phyloP scores from a whole-genome alignment of 2,113 vertebrate species.

The Charadrius vociferus region DNA sequence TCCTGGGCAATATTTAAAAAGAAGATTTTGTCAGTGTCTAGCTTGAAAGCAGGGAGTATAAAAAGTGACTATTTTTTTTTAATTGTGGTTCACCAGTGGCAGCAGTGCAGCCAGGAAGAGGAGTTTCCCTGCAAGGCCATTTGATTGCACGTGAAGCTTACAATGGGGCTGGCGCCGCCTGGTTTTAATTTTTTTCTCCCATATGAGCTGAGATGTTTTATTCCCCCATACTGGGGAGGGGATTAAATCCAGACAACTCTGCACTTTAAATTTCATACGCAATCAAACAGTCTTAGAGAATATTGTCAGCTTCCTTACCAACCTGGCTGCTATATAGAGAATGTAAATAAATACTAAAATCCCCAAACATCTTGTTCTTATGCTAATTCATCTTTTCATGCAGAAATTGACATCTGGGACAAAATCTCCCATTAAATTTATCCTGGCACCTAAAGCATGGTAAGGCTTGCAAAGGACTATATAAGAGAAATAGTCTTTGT shows the following conservation, averaged over 20 bases:
- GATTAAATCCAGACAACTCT: constrained; percentile 78
- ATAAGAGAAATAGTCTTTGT: background rate
- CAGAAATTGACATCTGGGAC: constrained; percentile 35
- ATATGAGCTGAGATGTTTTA: constrained; percentile 70
- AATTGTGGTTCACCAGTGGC: constrained; percentile 51
- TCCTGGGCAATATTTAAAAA: constrained; percentile 67
- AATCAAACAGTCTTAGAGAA: constrained; percentile 64
- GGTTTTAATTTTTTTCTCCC: constrained; percentile 77
- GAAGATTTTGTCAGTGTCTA: constrained; percentile 66
- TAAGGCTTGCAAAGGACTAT: background rate
- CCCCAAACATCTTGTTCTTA: constrained; percentile 38
- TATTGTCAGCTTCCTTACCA: constrained; percentile 46
- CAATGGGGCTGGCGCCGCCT: constrained; percentile 67
- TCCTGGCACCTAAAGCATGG: background rate
- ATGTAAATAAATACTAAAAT: constrained; percentile 61
- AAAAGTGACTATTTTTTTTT: constrained; percentile 51
- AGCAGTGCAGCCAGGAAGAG: constrained; percentile 39
- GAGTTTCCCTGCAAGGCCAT: constrained; percentile 48
- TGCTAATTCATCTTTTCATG: constrained; percentile 36
- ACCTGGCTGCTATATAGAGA: constrained; percentile 49
- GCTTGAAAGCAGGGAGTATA: constrained; percentile 67
- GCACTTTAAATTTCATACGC: constrained; percentile 72
- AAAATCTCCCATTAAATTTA: background rate
- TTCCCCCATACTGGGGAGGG: constrained; percentile 19
- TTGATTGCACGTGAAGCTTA: constrained; percentile 71